phyloP scores from a whole-genome alignment of 2,797 vertebrate species.

The Acridotheres tristis region DNA sequence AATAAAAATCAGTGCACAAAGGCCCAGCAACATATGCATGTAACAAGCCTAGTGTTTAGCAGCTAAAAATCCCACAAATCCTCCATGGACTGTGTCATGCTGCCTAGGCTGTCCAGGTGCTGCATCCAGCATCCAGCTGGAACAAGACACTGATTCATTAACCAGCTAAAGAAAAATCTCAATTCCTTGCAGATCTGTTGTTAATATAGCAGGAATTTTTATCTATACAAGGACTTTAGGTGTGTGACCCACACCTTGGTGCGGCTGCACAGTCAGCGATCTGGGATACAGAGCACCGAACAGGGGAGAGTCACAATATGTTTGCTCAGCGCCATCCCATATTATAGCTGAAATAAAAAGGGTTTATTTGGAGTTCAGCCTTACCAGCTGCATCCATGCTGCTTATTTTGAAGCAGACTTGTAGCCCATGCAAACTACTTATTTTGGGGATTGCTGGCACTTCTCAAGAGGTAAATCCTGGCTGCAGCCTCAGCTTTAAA shows the following conservation, averaged over 20 bases:
- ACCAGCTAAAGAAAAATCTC: not conserved
- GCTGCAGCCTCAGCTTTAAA: constrained; percentile 13
- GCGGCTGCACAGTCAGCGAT: not conserved
- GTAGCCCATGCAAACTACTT: not conserved
- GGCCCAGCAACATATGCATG: not conserved
- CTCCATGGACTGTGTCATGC: fast-evolving
- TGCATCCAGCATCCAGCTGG: not conserved
- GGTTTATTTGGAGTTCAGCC: not conserved
- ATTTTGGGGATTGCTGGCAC: not conserved
- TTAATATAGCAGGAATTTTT: not conserved
- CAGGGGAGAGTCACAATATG: not conserved
- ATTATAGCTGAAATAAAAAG: not conserved
- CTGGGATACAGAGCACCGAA: not conserved
- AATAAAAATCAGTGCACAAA: not conserved
- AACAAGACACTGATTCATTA: not conserved
- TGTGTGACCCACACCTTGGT: not conserved
- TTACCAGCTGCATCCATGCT: not conserved
- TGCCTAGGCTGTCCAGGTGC: not conserved
- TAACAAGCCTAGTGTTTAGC: not conserved
- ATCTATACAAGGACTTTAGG: not conserved
- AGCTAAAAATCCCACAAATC: not conserved
- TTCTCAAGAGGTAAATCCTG: constrained; percentile 23
- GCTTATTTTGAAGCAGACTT: not conserved
- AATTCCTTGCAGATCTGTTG: not conserved
- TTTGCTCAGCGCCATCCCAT: not conserved